phyloP scores from a whole-genome alignment of 2,113 vertebrate genomes.

The Triplophysa rosa region DNA sequence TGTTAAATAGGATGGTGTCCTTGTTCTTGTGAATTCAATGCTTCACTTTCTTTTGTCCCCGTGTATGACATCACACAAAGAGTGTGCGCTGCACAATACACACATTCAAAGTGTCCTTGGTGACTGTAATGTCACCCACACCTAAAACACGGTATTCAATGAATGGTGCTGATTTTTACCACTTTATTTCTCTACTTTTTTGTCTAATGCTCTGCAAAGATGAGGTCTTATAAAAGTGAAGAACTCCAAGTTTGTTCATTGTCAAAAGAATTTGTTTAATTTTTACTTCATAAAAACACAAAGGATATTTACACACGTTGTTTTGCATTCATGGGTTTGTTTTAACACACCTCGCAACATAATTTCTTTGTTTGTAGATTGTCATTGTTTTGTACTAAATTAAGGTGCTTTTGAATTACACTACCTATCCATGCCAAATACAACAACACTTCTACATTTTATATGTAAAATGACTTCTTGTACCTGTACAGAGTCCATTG shows the following conservation, averaged over 20 bases:
- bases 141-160: conserved; percentile 48
- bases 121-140: conserved; percentile 51
- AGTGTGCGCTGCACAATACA: conserved; percentile 8
- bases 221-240: no score
- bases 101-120: conserved; percentile 57
- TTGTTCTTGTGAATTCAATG: conserved; percentile 39
- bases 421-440: conserved; percentile 32
- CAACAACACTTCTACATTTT: not conserved
- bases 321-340: not conserved
- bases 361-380: conserved; percentile 17
- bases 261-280: not conserved
- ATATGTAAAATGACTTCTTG: conserved; percentile 19
- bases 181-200: conserved; percentile 17
- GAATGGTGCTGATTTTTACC: conserved; percentile 61
- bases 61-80: conserved; percentile 19
- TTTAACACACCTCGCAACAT: conserved; percentile 23
- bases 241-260: not conserved
- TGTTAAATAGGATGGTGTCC: not conserved
- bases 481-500: conserved; percentile 31
- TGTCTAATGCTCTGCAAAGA: not conserved
- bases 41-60: conserved; percentile 30
- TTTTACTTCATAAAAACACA: not conserved
- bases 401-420: conserved; percentile 15
- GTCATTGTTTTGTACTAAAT: conserved; percentile 31
- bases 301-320: not conserved